Base-by-base conservation (phyloP, 2,888 invertebrate genomes). In the Scelioninae gen. 1 region DNA sequence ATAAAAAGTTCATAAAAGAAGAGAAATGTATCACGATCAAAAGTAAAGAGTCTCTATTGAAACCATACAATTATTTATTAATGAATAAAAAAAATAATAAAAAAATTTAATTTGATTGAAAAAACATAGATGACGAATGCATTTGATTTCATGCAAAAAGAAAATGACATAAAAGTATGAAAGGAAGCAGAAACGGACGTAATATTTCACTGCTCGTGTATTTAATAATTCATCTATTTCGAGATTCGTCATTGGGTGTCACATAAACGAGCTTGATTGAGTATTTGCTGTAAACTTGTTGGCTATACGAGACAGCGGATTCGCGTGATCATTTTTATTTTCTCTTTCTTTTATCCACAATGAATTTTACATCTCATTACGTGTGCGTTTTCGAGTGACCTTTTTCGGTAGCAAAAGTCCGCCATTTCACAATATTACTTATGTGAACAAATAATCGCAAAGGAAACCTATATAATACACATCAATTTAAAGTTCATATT, bases 241-340 rank as follows among this genome's bases (percentile, higher is more conserved):
- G 76, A 82, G 82, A 82, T 82, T 82, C 82, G 82, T 76, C 71
- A 76, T 62, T 71, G 62, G 72, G 72, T 76, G 81, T 66, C 71
- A 76, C 71, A 76, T 71, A 71, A 76, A 81, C 60, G 53, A 75
- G 71, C 58, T 71, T 81, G 65, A 51, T 71, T 76, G 81, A 82
- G 76, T 82, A 72, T 74, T 76, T 69, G 23, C 63, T 43, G 16
- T 66, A 47, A 68, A 74, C 23, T 63, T 74, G 49, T 68, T 60
- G 72, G 53, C 47, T 68, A 45, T 72, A 53, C 62, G 72, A 66
- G 49, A 74, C 51, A 55, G 56, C 68, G 32, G 53, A 72, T 72
- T 66, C 74, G 68, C 60, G 40, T 60, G 32, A 60, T 66, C 55
- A 55, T 43, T 72, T 72, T 65, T 16, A n/a, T n/a, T n/a, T n/a